Evolutionary conservation across 2,113 vertebrate species (phyloP).

Genomic region (Dipodomys spectabilis): DNA sequence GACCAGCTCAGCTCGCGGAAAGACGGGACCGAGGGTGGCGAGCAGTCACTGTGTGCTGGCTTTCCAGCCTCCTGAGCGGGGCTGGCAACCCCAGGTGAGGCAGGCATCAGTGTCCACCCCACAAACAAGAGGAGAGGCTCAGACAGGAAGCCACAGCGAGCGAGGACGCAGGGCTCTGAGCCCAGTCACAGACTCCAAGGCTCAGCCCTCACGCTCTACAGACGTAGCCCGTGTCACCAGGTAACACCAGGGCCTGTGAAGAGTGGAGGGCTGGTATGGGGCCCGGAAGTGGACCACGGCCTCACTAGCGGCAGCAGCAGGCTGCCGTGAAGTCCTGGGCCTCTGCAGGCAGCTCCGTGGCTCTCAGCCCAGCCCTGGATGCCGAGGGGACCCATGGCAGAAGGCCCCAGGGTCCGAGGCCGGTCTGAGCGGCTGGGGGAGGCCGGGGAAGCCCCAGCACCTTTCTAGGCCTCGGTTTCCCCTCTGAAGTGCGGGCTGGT

Average conservation of each 20-base stretch:
- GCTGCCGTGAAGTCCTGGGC: no score
- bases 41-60: not conserved
- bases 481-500: not conserved
- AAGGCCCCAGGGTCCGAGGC: no score
- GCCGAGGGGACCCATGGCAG: fast-evolving
- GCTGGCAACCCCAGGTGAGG: not conserved
- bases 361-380: not conserved
- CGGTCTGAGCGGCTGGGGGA: no score
- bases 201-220: not conserved
- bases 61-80: not conserved
- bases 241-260: no score
- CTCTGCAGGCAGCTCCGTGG: not conserved
- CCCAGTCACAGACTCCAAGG: not conserved
- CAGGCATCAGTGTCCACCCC: not conserved
- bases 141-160: no score
- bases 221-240: no score
- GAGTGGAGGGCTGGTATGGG: not conserved
- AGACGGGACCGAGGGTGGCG: no score
- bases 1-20: no score
- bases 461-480: not conserved
- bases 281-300: not conserved
- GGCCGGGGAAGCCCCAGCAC: not conserved
- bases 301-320: no score
- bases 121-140: not conserved
- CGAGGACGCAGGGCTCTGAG: not conserved